These are phyloP conservation scores for Drosophila nr. medialis DNA, from an alignment of 2,888 invertebrate genomes.

Conservation along the genomic window DNA sequence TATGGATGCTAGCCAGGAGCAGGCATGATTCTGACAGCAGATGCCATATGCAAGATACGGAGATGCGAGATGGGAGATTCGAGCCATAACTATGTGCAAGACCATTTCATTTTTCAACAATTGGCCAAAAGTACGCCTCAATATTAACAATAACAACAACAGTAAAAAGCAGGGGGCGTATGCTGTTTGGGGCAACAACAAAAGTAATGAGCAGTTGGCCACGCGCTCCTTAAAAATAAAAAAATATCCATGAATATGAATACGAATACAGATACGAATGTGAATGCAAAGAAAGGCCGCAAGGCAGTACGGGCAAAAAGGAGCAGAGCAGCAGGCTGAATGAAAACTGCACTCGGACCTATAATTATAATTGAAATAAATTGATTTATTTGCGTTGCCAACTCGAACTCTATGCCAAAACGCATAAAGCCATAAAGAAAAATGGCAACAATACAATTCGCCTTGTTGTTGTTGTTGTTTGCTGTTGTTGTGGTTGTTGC, in stretches of 20 bases:
- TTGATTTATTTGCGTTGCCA: conserved; percentile 82
- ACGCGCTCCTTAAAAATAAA: conserved; percentile 64
- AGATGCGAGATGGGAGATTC: conserved; percentile 30
- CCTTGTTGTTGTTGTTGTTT: conserved; percentile 21
- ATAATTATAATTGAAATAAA: conserved; percentile 84
- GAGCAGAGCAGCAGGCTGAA: conserved; percentile 19
- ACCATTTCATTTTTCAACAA: conserved; percentile 79
- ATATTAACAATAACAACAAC: conserved; percentile 33
- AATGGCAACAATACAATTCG: conserved; percentile 79
- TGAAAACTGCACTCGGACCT: conserved; percentile 60
- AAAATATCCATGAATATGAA: conserved; percentile 39
- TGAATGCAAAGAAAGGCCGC: conserved; percentile 37
- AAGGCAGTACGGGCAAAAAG: conserved; percentile 28
- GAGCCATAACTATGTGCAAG: conserved; percentile 74
- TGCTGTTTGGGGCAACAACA: conserved; percentile 49
- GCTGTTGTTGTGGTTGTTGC: conserved; percentile 27
- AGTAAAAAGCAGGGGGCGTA: conserved; percentile 49
- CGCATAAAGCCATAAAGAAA: conserved; percentile 73
- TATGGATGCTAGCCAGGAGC: conserved; percentile 65
- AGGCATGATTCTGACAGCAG: conserved; percentile 28
- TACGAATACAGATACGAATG: conserved; percentile 11
- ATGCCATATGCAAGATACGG: conserved; percentile 37
- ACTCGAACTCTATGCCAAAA: conserved; percentile 74
- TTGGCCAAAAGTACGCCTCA: conserved; percentile 76
- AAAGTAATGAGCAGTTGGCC: conserved; percentile 80